phyloP scores from a whole-genome alignment of 2,113 vertebrate genomes.

The Lethenteron reissneri region DNA sequence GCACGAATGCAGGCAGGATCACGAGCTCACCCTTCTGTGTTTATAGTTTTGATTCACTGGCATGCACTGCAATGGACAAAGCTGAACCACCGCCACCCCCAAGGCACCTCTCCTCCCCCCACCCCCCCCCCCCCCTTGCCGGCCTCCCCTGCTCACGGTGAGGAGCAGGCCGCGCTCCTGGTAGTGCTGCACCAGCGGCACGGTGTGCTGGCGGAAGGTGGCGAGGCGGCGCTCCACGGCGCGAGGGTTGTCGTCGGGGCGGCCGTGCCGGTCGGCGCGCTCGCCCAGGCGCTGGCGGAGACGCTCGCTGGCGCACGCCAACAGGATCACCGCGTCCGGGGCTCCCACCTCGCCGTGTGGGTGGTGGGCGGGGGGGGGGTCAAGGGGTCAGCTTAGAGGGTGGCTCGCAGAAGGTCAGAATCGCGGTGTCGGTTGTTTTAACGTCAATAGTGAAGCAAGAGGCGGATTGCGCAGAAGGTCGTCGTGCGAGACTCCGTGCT shows the following conservation, averaged over 20 bases:
- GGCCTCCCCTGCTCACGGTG: no score
- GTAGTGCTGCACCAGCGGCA: constrained; percentile 27
- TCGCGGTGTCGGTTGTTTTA: no score
- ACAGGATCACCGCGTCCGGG: constrained; percentile 23
- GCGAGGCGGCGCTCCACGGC: constrained; percentile 23
- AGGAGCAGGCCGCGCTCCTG: constrained; percentile 19
- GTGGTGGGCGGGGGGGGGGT: background rate
- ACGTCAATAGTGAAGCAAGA: background rate
- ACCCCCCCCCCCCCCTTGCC: no score
- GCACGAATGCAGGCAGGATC: no score
- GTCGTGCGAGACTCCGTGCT: no score
- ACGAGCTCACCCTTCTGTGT: no score
- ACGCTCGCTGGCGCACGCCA: constrained; percentile 24
- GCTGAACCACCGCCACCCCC: no score
- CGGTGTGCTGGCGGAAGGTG: constrained; percentile 25
- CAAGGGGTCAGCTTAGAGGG: background rate
- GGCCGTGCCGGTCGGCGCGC: constrained; percentile 21
- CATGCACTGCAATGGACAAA: no score
- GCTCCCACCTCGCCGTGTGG: constrained; percentile 17
- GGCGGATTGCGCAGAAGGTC: background rate
- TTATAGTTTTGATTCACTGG: no score
- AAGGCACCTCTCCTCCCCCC: no score
- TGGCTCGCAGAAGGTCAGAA: background rate
- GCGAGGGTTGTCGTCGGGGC: constrained; percentile 22
- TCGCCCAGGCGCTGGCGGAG: constrained; percentile 23